Conservation (phyloP, 2,888 invertebrate species). For the Bombylius discolor region DNA sequence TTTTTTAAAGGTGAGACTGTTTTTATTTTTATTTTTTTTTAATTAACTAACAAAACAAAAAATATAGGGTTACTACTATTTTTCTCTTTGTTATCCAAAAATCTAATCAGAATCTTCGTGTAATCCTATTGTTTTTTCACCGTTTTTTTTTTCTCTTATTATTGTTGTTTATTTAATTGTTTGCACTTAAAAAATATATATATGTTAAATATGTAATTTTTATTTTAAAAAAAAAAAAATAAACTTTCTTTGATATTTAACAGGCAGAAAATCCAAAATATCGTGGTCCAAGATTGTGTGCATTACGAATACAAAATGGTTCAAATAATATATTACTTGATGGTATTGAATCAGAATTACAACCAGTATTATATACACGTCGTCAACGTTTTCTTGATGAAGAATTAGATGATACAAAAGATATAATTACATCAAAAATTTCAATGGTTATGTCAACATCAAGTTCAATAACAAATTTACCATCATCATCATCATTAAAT, state of each 20-base stretch:
- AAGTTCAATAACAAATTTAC: not conserved
- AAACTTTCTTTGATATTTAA: not conserved
- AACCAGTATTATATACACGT: conserved; percentile 59
- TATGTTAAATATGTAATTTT: too few species aligned
- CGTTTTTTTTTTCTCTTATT: too few species aligned
- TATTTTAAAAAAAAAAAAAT: too few species aligned
- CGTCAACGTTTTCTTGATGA: conserved; percentile 38
- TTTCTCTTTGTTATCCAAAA: too few species aligned
- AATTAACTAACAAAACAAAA: too few species aligned
- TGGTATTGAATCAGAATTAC: conserved; percentile 52
- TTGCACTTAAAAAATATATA: too few species aligned
- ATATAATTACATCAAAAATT: conserved; percentile 32
- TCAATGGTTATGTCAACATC: conserved; percentile 13
- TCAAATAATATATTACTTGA: conserved; percentile 69
- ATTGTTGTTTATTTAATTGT: too few species aligned
- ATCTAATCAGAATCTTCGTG: too few species aligned
- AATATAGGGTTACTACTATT: too few species aligned
- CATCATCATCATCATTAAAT: not conserved
- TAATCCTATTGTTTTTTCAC: too few species aligned
- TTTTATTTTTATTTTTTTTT: too few species aligned
- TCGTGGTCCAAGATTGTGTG: conserved; percentile 59
- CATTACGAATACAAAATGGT: conserved; percentile 61
- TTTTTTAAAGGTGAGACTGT: too few species aligned
- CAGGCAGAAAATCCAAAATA: conserved; percentile 37
- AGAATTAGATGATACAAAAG: conserved; percentile 34